A percentile compares a stretch with the other conserved stretches of the same genome.
These are phyloP conservation scores for Macroglossus sobrinus DNA, from an alignment of 2,113 vertebrate species.

Conservation along the genomic window DNA sequence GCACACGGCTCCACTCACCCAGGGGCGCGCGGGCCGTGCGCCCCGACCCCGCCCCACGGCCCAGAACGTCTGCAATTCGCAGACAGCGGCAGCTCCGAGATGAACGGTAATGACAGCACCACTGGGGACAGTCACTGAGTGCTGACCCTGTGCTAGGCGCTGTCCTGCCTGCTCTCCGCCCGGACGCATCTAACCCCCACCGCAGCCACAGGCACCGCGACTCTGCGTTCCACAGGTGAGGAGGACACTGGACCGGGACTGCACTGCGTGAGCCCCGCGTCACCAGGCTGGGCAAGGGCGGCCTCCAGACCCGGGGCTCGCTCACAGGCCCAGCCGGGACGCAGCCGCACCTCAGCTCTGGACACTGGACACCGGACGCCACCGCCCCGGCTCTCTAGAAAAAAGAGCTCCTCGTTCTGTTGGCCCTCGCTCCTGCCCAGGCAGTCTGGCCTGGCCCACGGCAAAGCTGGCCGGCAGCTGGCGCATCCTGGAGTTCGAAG, in stretches of 20 bases:
- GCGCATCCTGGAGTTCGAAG: neutral
- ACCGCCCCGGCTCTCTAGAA: neutral
- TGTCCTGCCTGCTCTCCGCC: fast-evolving
- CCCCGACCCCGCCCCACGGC: too few relatives aligned
- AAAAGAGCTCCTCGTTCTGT: neutral
- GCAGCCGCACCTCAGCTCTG: neutral
- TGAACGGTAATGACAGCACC: fast-evolving
- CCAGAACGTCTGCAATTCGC: neutral
- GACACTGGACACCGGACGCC: too few relatives aligned
- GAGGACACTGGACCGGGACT: neutral
- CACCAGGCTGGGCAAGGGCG: neutral
- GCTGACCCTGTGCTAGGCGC: neutral
- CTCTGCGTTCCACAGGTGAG: neutral
- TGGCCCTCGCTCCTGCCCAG: neutral
- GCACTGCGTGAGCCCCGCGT: too few relatives aligned
- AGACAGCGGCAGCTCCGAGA: neutral
- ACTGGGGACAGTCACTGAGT: fast-evolving
- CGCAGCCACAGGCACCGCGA: fast-evolving
- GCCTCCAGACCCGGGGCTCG: neutral
- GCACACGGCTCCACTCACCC: neutral
- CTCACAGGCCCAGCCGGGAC: neutral
- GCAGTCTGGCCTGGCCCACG: neutral
- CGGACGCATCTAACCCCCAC: neutral
- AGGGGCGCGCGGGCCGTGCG: fast-evolving
- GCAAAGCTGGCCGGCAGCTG: neutral